Percentiles rank a stretch among this genome's conserved stretches.
These are phyloP conservation scores for Pelmatolapia mariae DNA, from an alignment of 2,113 vertebrate species.

Conservation along the genomic window DNA sequence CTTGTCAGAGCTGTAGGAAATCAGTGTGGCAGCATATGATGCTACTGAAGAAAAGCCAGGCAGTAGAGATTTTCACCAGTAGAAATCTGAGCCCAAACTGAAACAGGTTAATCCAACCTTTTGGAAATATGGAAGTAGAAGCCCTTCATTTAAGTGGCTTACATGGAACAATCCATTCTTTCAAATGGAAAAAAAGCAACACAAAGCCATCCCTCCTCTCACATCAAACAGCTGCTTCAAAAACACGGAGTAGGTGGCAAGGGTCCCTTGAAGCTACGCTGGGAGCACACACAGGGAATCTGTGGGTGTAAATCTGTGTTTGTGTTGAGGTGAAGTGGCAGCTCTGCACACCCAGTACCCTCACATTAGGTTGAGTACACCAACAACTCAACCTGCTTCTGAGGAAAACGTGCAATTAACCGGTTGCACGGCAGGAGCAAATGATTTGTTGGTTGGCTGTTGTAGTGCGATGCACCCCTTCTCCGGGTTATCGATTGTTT, in stretches of 20 bases:
- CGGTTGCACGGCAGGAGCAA: background rate
- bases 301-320: conserved; percentile 23
- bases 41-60: background rate
- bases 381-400: background rate
- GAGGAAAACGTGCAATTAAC: background rate
- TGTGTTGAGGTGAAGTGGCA: conserved; percentile 5
- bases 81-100: background rate
- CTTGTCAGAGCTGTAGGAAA: background rate
- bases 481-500: background rate
- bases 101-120: background rate
- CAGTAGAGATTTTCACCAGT: background rate
- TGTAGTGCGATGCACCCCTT: background rate
- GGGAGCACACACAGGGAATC: background rate
- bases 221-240: conserved; percentile 34
- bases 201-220: background rate
- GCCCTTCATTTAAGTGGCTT: background rate
- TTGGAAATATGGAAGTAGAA: background rate
- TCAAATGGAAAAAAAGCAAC: background rate
- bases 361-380: background rate
- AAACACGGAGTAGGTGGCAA: conserved; percentile 16
- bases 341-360: background rate
- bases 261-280: background rate
- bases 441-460: background rate
- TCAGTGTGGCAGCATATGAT: background rate
- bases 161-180: background rate